Evolutionary conservation across 2,113 vertebrate genomes (phyloP), one percentile per base, ranked within the genome.

Genomic region (Apeltes quadracus): DNA sequence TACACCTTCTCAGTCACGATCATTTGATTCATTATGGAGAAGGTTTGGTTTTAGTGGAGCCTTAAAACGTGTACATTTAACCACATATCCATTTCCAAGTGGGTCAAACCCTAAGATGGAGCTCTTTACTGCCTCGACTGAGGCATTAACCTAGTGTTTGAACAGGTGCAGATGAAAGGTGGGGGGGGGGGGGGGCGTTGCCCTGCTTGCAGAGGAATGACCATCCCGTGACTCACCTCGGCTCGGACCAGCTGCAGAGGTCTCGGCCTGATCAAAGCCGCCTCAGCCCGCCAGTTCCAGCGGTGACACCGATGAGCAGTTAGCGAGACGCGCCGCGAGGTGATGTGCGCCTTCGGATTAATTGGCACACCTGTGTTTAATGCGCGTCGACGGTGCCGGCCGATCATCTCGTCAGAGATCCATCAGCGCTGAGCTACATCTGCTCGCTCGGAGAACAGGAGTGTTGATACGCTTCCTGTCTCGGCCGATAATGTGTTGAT

Each of bases 291-390:
- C 44, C 79, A 14, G 29, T 75, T 75, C 70, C 65, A 56, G 70
- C 50, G 48, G 87, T 71, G 89, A 89, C 79, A 82, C 85, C 55
- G 83, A 90, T 64, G 81, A 87, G 79, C 83, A 54, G 76, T 86
- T 83, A 61, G 80, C 34, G 25, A 51, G 78, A 70, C 18, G 75
- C 59, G 85, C 70, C 76, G 83, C 74, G 65, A 68, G 83, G 78
- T 86, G 88, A 90, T 84, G 58, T 39, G 63, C 76, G 76, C 77
- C 71, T 67, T 54, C 57, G 75, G 88, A 92, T 93, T 94, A 93
- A 94, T 93, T 88, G 87, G 84, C 89, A 83, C 93, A 94, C 91
- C 91, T 93, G 92, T 82, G 89, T 87, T 92, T 92, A 85, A 90
- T 90, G 92, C 92, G 74, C 76, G 20, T 41, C 51, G 84, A 76